Evolutionary conservation across 2,113 vertebrate species (phyloP).

Genomic region (Dolichotis patagonum): DNA sequence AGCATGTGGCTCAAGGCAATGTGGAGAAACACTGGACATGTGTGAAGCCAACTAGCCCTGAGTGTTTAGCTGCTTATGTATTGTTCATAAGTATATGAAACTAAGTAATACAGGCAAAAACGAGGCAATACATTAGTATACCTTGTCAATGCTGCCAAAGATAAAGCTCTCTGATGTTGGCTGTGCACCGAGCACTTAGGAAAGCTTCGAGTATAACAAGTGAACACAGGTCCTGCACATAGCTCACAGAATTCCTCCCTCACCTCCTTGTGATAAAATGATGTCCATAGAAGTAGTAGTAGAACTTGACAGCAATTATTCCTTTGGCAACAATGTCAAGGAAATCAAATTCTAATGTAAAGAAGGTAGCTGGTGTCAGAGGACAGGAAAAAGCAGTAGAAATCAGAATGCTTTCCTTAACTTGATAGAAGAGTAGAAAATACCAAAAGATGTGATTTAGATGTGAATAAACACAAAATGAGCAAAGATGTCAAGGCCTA

Average conservation of each 20-base stretch:
- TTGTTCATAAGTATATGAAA: not conserved
- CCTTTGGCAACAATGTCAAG: not conserved
- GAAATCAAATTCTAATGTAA: slow-evolving; percentile 22
- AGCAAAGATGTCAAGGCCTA: slow-evolving; percentile 66
- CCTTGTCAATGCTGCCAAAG: not conserved
- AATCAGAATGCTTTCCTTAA: slow-evolving; percentile 66
- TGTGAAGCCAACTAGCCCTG: not conserved
- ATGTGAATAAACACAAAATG: slow-evolving; percentile 71
- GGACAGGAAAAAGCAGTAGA: slow-evolving; percentile 23
- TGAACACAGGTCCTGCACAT: not conserved
- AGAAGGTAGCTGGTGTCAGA: slow-evolving; percentile 33
- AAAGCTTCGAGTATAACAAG: not conserved
- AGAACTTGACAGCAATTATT: not conserved
- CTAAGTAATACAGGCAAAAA: slow-evolving; percentile 30
- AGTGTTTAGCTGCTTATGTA: not conserved
- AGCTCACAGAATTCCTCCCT: not conserved
- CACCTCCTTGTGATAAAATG: not conserved
- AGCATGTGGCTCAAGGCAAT: not conserved
- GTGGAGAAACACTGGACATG: not conserved
- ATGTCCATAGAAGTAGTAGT: not conserved
- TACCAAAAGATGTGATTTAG: slow-evolving; percentile 50
- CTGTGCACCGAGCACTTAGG: not conserved
- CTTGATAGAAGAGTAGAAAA: slow-evolving; percentile 47
- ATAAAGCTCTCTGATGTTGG: not conserved
- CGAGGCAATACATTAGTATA: not conserved